Conservation (phyloP, 2,888 invertebrate genomes). For the Agapostemon virescens region DNA sequence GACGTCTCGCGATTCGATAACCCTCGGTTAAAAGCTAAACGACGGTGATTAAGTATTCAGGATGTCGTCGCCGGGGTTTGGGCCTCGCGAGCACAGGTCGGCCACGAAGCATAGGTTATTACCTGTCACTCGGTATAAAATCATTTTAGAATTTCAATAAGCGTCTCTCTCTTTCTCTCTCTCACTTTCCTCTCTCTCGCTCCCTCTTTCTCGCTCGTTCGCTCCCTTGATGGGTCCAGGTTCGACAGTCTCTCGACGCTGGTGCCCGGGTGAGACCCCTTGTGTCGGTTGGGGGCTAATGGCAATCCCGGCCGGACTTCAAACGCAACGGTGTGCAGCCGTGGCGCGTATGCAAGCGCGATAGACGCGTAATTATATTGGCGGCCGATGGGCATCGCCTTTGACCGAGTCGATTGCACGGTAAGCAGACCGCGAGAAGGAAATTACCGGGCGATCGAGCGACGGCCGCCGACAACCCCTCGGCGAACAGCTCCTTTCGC, state of each 20-base stretch:
- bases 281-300: slow-evolving; percentile 72
- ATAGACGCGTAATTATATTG: slow-evolving; percentile 75
- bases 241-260: slow-evolving; percentile 43
- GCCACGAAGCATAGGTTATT: slow-evolving; percentile 73
- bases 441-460: slow-evolving; percentile 69
- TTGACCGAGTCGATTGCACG: slow-evolving; percentile 76
- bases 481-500: slow-evolving; percentile 23
- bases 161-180: slow-evolving; percentile 48
- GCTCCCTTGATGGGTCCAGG: not conserved
- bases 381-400: slow-evolving; percentile 75
- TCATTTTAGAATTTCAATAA: slow-evolving; percentile 78
- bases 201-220: slow-evolving; percentile 35
- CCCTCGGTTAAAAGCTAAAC: slow-evolving; percentile 49
- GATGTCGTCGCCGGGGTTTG: slow-evolving; percentile 51
- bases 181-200: slow-evolving; percentile 35
- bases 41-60: slow-evolving; percentile 67
- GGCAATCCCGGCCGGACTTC: slow-evolving; percentile 75
- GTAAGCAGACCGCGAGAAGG: slow-evolving; percentile 73
- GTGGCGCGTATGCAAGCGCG: slow-evolving; percentile 62
- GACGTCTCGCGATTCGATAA: slow-evolving; percentile 26
- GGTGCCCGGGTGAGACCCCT: slow-evolving; percentile 54
- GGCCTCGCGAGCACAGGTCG: slow-evolving; percentile 54
- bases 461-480: slow-evolving; percentile 36
- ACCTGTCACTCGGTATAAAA: slow-evolving; percentile 78
- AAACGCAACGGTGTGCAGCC: slow-evolving; percentile 70